A percentile compares a stretch with the other conserved stretches of the same genome.
phyloP scores from a whole-genome alignment of 2,797 vertebrate species.

The Takifugu ocellatus region DNA sequence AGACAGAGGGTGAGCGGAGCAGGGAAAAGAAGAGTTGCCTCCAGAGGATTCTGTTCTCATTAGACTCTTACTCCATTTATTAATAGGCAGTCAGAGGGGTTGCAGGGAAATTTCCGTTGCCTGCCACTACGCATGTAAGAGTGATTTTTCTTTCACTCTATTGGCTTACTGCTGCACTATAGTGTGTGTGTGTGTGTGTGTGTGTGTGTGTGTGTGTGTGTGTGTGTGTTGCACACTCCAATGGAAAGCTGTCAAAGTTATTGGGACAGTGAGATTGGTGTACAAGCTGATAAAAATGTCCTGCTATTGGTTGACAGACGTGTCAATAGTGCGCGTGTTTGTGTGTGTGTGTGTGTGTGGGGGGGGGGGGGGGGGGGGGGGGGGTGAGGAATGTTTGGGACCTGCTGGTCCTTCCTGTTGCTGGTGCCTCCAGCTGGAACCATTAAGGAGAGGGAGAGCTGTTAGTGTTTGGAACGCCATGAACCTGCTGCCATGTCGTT shows the following conservation, averaged over 20 bases:
- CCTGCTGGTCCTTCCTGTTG: background rate
- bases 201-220: slow-evolving; percentile 18
- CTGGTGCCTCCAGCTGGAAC: too few species aligned
- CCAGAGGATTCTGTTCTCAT: slow-evolving; percentile 69
- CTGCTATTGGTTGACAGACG: slow-evolving; percentile 59
- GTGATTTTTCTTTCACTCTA: slow-evolving; percentile 70
- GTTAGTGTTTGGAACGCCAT: too few species aligned
- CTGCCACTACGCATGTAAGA: slow-evolving; percentile 69
- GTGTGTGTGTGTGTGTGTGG: slow-evolving; percentile 8
- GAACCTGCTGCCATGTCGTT: too few species aligned
- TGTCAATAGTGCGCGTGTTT: slow-evolving; percentile 52
- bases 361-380: slow-evolving; percentile 6
- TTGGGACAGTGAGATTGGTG: slow-evolving; percentile 64
- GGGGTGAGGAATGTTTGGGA: background rate
- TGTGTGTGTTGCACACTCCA: slow-evolving; percentile 62
- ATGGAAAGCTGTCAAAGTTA: slow-evolving; percentile 70
- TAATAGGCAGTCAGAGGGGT: slow-evolving; percentile 73
- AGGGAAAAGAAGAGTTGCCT: slow-evolving; percentile 59
- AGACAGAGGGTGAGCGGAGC: slow-evolving; percentile 20
- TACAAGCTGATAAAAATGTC: slow-evolving; percentile 69
- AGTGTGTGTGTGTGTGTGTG: slow-evolving; percentile 43
- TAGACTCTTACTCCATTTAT: slow-evolving; percentile 72
- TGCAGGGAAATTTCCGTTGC: slow-evolving; percentile 66
- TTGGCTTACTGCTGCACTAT: slow-evolving; percentile 64
- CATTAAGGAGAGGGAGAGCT: too few species aligned